Evolutionary conservation across 2,888 invertebrate species (phyloP), one percentile per base, ranked within the genome.

Genomic region (Caenorhabditis zanzibari): DNA sequence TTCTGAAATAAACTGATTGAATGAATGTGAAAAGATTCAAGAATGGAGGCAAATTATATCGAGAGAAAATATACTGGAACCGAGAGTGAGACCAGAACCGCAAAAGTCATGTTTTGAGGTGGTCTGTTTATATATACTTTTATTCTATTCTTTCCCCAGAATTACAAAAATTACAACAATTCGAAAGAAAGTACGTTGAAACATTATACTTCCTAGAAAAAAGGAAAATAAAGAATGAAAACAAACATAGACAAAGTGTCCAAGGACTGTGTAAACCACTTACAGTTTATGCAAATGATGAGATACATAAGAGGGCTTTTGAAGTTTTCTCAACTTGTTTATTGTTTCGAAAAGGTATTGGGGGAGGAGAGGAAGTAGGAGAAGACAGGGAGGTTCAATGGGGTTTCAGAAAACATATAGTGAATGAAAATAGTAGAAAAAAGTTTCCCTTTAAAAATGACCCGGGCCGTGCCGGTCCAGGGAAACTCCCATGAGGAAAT

Each of bases 211-310:
- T 24, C 24, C 56, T 58, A 58, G 32, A 32, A 58, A 32, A n/a
- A 58, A 26, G 19, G 19, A 19, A 38, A 59, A 38, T 22, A 44
- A 44, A 16, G 59, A 58, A 22, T 12, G 52, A 69, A 47, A 69
- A 54, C 41, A 66, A 66, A 66, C 49, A 64, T 10, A 44, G 44
- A 35, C 14, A 47, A 28, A 47, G 28, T 64, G 63, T 64, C 28
- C 14, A 44, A 49, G 41, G 49, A 35, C 58, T 54, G 16, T 63
- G 49, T 66, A 66, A 66, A 66, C 66, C 66, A 66, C 66, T 66
- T 66, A 63, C 63, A 63, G 63, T 63, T 63, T 63, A 66, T 66
- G 66, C 66, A 66, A 66, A 66, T 66, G 66, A 63, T 22, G 47
- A 47, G 38, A 10, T 63, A 63, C 63, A 63, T 63, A 63, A 63